Evolutionary conservation across 2,888 invertebrate species (phyloP), one percentile per base, ranked within the genome.

Genomic region (Thymelicus acteon): DNA sequence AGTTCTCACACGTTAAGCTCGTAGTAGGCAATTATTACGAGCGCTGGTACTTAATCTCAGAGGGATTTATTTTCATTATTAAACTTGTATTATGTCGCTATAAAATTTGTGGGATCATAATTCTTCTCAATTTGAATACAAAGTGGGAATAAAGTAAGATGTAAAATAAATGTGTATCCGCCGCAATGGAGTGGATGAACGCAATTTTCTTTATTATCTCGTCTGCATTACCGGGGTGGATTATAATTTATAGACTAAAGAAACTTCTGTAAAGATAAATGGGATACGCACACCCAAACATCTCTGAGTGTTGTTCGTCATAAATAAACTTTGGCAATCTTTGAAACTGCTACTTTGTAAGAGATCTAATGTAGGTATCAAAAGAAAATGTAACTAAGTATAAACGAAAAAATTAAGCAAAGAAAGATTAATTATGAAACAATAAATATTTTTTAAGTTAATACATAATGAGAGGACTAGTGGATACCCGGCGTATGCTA

Each of bases 81-180:
- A 62, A 49, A 48, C 31, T 63, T 49, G 58, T 69, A 69, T 63
- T 69, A 63, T 69, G 70, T 60, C 60, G 70, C 70, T 70, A 64
- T 64, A 64, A 64, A 70, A 70, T 70, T 70, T 70, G 60, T 60
- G 70, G 70, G 64, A 63, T 64, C 70, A 64, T 70, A 64, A 70
- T 70, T 70, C 64, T 64, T 64, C 24, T 64, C 64, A 70, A 70
- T 70, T 70, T 70, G 70, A 70, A 70, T 70, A 64, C 70, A 70
- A 70, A 70, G 64, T 70, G 47, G 70, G 40, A 64, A 64, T 64
- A 70, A 70, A 70, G 60, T 60, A 60, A 64, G 70, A 64, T 70
- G 61, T 68, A 60, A 64, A 70, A 70, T 70, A 52, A 64, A 70
- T 70, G 63, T 60, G 52, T 13, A 70, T 58, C 63, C 69, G 63